Conservation (phyloP, 2,888 invertebrate species). For the Drosophila peninsularis region DNA sequence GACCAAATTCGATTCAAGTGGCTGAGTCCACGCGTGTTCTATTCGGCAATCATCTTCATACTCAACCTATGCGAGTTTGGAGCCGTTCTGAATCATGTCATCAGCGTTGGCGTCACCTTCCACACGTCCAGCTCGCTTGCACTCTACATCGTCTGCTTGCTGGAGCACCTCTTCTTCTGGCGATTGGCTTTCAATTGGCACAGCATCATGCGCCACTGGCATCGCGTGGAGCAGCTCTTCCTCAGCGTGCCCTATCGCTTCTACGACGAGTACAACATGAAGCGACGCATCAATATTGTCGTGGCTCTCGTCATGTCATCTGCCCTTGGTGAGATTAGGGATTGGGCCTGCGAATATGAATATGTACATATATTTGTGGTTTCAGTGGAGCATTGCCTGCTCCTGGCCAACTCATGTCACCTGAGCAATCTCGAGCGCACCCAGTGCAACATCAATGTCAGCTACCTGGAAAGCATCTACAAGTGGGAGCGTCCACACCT, state of each 20-base stretch:
- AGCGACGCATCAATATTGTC: constrained; percentile 69
- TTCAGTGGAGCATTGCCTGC: constrained; percentile 79
- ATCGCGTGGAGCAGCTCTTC: constrained; percentile 81
- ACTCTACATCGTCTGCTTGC: constrained; percentile 75
- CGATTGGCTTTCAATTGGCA: constrained; percentile 83
- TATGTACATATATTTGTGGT: background rate
- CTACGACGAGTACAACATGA: constrained; percentile 78
- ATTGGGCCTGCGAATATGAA: background rate
- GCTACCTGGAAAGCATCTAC: constrained; percentile 75
- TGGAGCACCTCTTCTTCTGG: constrained; percentile 82
- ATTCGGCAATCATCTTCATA: constrained; percentile 63
- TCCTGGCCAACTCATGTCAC: constrained; percentile 72
- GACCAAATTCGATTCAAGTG: constrained; percentile 72
- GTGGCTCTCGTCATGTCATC: constrained; percentile 69
- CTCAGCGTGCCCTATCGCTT: constrained; percentile 80
- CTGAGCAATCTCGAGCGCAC: constrained; percentile 72
- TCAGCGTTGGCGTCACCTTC: constrained; percentile 69
- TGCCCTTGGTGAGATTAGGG: constrained; percentile 67
- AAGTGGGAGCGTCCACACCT: constrained; percentile 80
- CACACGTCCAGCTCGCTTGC: constrained; percentile 76
- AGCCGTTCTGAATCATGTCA: constrained; percentile 64
- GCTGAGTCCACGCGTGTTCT: constrained; percentile 73
- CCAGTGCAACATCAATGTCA: constrained; percentile 78
- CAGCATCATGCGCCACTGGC: constrained; percentile 78
- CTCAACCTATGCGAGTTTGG: constrained; percentile 78